These are phyloP conservation scores for Harpalus rufipes DNA, from an alignment of 2,888 invertebrate species.

Conservation along the genomic window DNA sequence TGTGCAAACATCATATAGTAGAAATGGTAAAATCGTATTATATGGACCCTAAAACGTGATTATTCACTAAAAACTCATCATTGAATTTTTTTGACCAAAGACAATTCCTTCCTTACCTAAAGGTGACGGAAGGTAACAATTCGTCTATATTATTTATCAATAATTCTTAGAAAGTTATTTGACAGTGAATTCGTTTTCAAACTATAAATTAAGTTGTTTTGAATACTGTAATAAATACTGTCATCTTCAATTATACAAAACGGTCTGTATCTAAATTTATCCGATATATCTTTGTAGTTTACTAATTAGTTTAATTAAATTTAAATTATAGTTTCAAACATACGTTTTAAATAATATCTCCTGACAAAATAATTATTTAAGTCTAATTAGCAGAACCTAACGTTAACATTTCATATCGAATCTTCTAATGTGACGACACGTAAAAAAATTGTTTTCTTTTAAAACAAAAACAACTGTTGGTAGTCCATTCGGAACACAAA, in stretches of 20 bases:
- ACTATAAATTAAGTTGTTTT: neutral
- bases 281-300: neutral
- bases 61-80: no score
- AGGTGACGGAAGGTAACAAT: no score
- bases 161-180: neutral
- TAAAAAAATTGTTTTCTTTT: conserved; percentile 13
- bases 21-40: no score
- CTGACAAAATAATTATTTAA: neutral
- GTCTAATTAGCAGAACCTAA: neutral
- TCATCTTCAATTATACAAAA: neutral
- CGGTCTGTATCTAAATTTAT: neutral
- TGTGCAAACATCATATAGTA: no score
- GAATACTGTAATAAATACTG: neutral
- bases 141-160: no score
- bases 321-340: conserved; percentile 1
- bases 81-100: no score
- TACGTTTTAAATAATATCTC: neutral
- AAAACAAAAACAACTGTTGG: conserved; percentile 22
- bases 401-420: neutral
- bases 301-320: conserved; percentile 10
- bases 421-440: neutral
- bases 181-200: neutral
- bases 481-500: conserved; percentile 21
- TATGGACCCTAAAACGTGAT: no score
- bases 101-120: no score